Base-by-base conservation (phyloP, 2,888 invertebrate species). In the Matsumyia berberina region DNA sequence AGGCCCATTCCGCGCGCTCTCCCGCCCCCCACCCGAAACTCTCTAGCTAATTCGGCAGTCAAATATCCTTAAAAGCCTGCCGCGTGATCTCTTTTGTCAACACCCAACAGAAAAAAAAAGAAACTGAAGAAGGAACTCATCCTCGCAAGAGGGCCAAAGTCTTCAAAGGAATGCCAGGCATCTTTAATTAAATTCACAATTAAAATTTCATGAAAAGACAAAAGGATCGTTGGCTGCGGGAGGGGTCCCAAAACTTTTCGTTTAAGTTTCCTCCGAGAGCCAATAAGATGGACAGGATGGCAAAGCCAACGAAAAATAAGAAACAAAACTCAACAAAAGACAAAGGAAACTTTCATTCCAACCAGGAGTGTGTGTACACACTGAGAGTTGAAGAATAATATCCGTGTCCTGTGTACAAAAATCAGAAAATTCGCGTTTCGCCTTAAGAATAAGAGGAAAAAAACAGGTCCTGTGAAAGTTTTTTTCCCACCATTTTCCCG, bases 151-250 rank as follows among this genome's bases (percentile, higher is more conserved):
- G 53, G 58, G 77, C 81, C 74, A 74, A 80, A 85, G 79, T 88
- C 87, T 88, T 89, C 88, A 88, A 89, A 89, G 88, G 89, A 89
- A 89, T 89, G 87, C 88, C 81, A 79, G 87, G 89, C 88, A 89
- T 89, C 87, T 89, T 89, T 89, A 89, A 89, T 89, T 89, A 89
- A 89, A 89, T 89, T 89, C 88, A 88, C 88, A 89, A 89, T 89
- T 89, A 89, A 89, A 89, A 88, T 88, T 88, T 86, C 87, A 89
- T 89, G 87, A 74, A 85, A 85, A 80, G 85, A 79, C 85, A 85
- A 85, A 78, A 85, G 85, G 85, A 85, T 66, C 58, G 33, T 17
- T 60, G 29, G 31, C 44, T 33, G 33, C 31, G n/a, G 46, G 17
- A 5, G 33, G 7, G 8, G 29, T 3, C 4, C 37, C 5, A 69